Conservation (phyloP, 1,140 invertebrate genomes). For the Homarus americanus region DNA sequence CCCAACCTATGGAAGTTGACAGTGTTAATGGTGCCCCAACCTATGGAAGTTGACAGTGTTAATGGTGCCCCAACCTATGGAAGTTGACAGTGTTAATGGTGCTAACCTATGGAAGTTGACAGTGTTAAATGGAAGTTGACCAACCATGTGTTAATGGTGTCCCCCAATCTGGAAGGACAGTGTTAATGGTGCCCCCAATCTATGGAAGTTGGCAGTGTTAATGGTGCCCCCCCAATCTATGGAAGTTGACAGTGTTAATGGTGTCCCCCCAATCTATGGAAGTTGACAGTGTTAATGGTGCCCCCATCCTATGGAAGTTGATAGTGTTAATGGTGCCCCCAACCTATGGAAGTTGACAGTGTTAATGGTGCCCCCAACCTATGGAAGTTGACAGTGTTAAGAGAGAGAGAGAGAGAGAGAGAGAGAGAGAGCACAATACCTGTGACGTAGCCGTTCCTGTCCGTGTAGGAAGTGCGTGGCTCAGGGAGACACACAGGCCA, state of each 20-base stretch:
- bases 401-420: not conserved
- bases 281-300: not conserved
- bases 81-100: no score
- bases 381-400: not conserved
- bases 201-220: conserved; percentile 53
- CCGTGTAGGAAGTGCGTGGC: conserved; percentile 14
- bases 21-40: not conserved
- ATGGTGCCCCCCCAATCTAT: not conserved
- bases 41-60: no score
- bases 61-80: no score
- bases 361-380: not conserved
- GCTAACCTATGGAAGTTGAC: no score
- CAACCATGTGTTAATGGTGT: no score
- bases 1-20: conserved; percentile 72
- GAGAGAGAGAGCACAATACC: conserved; percentile 17
- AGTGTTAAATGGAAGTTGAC: no score
- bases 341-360: conserved; percentile 65
- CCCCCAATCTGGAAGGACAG: conserved; percentile 70
- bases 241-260: no score
- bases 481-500: conserved; percentile 76
- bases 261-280: conserved; percentile 75
- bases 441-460: conserved; percentile 56
- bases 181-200: conserved; percentile 55
- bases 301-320: no score
- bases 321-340: no score